Evolutionary conservation across 2,888 invertebrate species (phyloP).

Genomic region (Hyalella azteca): DNA sequence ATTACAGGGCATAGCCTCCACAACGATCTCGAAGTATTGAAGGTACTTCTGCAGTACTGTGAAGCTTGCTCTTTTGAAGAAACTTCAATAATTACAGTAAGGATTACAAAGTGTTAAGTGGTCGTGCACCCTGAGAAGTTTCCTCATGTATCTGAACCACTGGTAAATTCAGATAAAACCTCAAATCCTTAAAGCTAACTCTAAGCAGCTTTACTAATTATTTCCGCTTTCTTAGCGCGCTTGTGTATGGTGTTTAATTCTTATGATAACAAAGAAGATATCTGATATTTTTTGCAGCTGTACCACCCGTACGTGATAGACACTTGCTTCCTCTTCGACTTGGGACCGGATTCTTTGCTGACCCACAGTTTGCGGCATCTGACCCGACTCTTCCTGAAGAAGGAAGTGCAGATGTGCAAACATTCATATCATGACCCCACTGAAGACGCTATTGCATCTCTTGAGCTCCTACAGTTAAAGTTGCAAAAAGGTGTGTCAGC

Average conservation of each 20-base stretch:
- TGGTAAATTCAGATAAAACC: no score
- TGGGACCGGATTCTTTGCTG: conserved; percentile 62
- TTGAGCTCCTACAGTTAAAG: conserved; percentile 84
- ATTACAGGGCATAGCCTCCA: conserved; percentile 94
- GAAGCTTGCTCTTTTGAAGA: no score
- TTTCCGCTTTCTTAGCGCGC: no score
- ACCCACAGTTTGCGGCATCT: conserved; percentile 80
- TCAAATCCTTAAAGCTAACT: no score
- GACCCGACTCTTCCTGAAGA: conserved; percentile 77
- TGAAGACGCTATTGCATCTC: conserved; percentile 64
- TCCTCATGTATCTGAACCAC: no score
- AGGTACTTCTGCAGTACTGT: conserved; percentile 63
- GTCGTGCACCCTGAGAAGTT: no score
- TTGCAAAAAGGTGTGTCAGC: conserved; percentile 71
- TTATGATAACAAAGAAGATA: no score
- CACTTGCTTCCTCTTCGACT: conserved; percentile 84
- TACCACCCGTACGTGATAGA: conserved; percentile 98
- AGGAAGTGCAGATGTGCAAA: conserved; percentile 74
- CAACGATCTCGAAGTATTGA: conserved; percentile 85
- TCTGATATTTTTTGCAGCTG: conserved; percentile 69
- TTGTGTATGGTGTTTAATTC: no score
- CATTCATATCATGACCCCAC: conserved; percentile 75
- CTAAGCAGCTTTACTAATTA: no score
- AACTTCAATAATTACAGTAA: no score
- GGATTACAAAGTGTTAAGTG: no score